A percentile compares a stretch with the other conserved stretches of the same genome.
These are phyloP conservation scores for Platycnemis pennipes DNA, from an alignment of 2,888 invertebrate genomes.

Conservation along the genomic window DNA sequence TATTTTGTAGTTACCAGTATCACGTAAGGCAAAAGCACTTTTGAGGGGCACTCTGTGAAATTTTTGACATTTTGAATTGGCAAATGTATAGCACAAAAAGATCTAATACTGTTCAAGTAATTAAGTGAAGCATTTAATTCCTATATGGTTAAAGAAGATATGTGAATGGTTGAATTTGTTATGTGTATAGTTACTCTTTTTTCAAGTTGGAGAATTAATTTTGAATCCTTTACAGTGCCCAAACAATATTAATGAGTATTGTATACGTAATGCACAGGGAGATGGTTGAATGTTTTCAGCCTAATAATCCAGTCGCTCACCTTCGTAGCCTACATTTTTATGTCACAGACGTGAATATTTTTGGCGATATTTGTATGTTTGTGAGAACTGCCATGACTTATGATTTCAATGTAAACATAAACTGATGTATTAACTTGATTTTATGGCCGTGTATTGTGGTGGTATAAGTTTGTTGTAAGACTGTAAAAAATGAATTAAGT, in stretches of 20 bases:
- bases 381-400: slow-evolving; percentile 37
- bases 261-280: slow-evolving; percentile 65
- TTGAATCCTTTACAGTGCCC: slow-evolving; percentile 41
- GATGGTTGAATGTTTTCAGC: slow-evolving; percentile 48
- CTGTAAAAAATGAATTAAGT: slow-evolving; percentile 66
- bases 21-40: slow-evolving; percentile 61
- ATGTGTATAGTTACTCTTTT: slow-evolving; percentile 4
- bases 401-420: slow-evolving; percentile 59
- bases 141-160: slow-evolving; percentile 54
- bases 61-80: slow-evolving; percentile 59
- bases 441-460: slow-evolving; percentile 61
- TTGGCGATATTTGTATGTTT: slow-evolving; percentile 66
- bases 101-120: slow-evolving; percentile 61
- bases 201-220: slow-evolving; percentile 29
- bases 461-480: slow-evolving; percentile 62
- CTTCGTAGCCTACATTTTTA: slow-evolving; percentile 54
- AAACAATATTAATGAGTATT: slow-evolving; percentile 58
- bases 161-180: slow-evolving; percentile 59
- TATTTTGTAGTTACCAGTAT: slow-evolving; percentile 68
- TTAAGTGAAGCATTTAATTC: slow-evolving; percentile 68
- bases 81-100: slow-evolving; percentile 65
- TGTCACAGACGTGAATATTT: slow-evolving; percentile 63
- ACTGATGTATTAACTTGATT: slow-evolving; percentile 58
- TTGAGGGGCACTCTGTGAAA: slow-evolving; percentile 44
- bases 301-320: slow-evolving; percentile 57